These are phyloP conservation scores for Sternotherus odoratus DNA, from an alignment of 2,797 vertebrate species.

Conservation along the genomic window DNA sequence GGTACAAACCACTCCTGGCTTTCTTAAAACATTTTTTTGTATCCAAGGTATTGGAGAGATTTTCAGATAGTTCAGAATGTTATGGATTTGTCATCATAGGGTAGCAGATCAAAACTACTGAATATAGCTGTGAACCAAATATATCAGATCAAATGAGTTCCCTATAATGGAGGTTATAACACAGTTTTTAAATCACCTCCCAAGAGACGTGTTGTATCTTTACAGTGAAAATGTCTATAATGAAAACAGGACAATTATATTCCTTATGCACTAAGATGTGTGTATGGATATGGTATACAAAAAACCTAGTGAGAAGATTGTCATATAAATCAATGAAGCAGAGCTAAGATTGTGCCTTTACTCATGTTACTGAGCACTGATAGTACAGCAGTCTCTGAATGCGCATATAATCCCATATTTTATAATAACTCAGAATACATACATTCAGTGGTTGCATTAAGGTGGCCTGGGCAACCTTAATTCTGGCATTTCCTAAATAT, in stretches of 20 bases:
- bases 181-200: neutral
- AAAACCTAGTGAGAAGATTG: neutral
- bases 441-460: neutral
- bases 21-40: neutral
- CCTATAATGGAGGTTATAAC: neutral
- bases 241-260: neutral
- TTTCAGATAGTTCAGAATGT: neutral
- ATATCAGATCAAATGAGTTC: neutral
- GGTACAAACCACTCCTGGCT: neutral
- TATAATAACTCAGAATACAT: neutral
- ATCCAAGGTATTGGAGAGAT: neutral
- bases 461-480: neutral
- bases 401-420: neutral
- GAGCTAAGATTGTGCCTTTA: neutral
- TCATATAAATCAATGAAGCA: neutral
- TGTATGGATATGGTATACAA: neutral
- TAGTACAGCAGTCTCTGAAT: fast-evolving
- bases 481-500: neutral
- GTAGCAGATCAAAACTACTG: neutral
- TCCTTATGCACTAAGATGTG: neutral
- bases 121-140: neutral
- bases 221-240: neutral
- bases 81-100: neutral
- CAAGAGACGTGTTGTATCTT: neutral
- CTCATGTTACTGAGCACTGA: neutral